Base-by-base conservation (phyloP, 2,888 invertebrate genomes). In the Rhaphigaster nebulosa region DNA sequence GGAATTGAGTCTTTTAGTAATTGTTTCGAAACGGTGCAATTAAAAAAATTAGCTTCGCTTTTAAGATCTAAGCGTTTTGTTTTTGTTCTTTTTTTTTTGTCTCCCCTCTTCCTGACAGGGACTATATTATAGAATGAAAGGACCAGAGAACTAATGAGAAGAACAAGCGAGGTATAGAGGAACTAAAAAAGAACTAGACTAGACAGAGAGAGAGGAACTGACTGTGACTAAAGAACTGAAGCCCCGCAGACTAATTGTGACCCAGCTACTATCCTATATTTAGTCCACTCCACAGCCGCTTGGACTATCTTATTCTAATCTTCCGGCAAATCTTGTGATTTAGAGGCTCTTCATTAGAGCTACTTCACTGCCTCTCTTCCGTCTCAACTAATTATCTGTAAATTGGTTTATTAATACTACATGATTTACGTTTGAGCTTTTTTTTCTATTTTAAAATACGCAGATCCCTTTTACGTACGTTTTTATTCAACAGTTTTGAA, bases 351-450 rank as follows among this genome's bases (percentile, higher is more conserved):
- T 76, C 76, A 76, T 76, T 76, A 76, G 76, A 5, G 4, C 38
- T 29, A 76, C 38, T 76, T 76, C 76, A 38, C 76, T 76, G 76
- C 20, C 76, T 76, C 70, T 34, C 70, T 70, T 70, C 56, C 4
- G 26, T 26, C 5, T 13, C 60, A 6, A 18, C n/a, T 60, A 60
- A 60, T 60, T 60, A 60, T 13, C 60, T 60, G 2, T n/a, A 60
- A 60, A 60, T 60, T 60, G 60, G 12, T n/a, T 60, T 60, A 60
- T 60, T 60, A 60, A 60, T 60, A 60, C 18, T n/a, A 5, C 1
- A n/a, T 60, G 29, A 60, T 29, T n/a, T n/a, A 60, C n/a, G 12
- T n/a, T 60, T 12, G 3, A n/a, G 10, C 4, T 56, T 56, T 56
- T 20, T 56, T 56, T 56, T 5, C 4, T 56, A 6, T 56, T 56